Evolutionary conservation across 2,113 vertebrate genomes (phyloP).

Genomic region (Poicephalus gulielmi): DNA sequence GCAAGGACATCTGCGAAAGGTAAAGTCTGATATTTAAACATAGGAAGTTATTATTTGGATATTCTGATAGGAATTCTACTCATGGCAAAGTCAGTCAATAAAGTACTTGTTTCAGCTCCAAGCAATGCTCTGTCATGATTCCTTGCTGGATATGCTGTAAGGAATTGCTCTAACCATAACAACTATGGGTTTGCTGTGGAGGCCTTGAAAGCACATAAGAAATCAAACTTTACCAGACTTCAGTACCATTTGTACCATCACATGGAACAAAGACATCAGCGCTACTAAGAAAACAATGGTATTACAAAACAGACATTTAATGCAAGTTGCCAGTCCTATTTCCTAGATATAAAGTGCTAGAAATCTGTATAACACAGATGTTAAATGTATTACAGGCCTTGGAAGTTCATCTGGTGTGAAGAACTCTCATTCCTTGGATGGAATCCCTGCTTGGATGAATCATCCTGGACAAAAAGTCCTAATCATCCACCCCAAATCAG

Average conservation of each 20-base stretch:
- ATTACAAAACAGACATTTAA: neutral
- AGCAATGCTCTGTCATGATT: neutral
- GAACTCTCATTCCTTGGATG: neutral
- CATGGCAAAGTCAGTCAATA: neutral
- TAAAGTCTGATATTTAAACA: neutral
- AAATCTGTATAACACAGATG: neutral
- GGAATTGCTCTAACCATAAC: neutral
- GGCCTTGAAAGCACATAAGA: neutral
- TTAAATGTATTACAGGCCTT: neutral
- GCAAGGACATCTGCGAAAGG: neutral
- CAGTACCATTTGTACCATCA: neutral
- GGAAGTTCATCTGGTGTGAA: slow-evolving; percentile 12
- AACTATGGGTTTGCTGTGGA: neutral
- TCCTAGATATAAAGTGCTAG: neutral
- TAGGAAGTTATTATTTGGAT: neutral
- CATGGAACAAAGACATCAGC: neutral
- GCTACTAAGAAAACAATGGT: neutral
- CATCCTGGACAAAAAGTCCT: neutral
- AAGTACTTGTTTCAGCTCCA: neutral
- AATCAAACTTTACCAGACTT: neutral
- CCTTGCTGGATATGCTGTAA: neutral
- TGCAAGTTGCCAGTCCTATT: neutral
- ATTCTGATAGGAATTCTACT: neutral
- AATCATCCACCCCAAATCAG: neutral
- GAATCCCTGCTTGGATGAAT: neutral